Base-by-base conservation (phyloP, 2,113 vertebrate genomes). In the Petrocephalus microphthalmus region DNA sequence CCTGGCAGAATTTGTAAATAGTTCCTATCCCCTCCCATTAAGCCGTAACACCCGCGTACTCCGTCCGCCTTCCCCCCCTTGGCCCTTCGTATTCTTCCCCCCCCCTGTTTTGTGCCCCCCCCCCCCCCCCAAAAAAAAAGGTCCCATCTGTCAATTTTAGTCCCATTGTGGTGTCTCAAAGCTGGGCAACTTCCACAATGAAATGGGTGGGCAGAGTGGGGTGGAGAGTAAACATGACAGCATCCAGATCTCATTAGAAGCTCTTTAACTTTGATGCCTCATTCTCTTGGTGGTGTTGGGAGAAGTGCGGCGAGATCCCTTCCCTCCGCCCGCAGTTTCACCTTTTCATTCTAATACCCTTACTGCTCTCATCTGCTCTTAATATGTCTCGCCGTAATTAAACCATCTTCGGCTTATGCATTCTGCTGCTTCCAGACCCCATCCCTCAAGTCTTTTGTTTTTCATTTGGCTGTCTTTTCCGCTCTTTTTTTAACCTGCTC, bases 171-270 rank as follows among this genome's bases (percentile, higher is more conserved):
- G 93, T 83, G 90, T 87, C 91, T 91, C 92, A 93, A 95, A 95
- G 95, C 95, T 91, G 92, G 89, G 93, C 93, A 93, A 95, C 91
- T 94, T 95, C 94, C 91, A 95, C 95, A 96, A 96, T 94, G 92
- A 92, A 92, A 90, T 92, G 93, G 95, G 95, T 94, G 95, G 95
- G 94, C 90, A 87, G 91, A 85, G 90, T 88, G 90, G 89, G 92
- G 90, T 92, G 90, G 92, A 93, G 93, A 94, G 94, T 95, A 96
- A 96, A 96, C 94, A 96, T 90, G 89, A 93, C 95, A 95, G 95
- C 94, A 95, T 95, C 95, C 93, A 95, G 91, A 94, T 95, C 95
- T 94, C 92, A 96, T 96, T 96, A 96, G 94, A 95, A 95, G 93
- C 95, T 96, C 94, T 96, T 96, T 96, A 96, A 96, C 94, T 95